Percentiles rank a stretch among this genome's conserved stretches.
Conservation (phyloP, 2,888 invertebrate species). For the Phrixothrix hirtus region DNA sequence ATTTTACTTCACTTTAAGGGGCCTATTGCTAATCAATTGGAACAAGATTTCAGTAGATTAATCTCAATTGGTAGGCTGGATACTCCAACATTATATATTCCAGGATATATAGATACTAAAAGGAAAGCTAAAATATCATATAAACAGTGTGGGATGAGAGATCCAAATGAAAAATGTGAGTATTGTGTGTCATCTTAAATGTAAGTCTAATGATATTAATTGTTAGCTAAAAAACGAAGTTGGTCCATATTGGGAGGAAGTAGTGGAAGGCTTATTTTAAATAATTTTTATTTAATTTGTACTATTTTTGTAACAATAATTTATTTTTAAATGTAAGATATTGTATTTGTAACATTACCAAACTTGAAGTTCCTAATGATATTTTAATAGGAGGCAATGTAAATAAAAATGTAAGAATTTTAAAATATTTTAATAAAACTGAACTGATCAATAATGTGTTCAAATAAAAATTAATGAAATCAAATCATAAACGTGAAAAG, state of each 20-base stretch:
- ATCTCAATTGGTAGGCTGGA: slow-evolving; percentile 75
- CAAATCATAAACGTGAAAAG: too few relatives aligned
- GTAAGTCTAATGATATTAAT: too few relatives aligned
- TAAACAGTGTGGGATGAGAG: slow-evolving; percentile 74
- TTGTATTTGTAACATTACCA: neutral
- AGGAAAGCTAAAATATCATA: slow-evolving; percentile 73
- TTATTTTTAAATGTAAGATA: slow-evolving; percentile 1
- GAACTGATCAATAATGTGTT: too few relatives aligned
- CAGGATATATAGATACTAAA: slow-evolving; percentile 73
- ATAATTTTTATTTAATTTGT: neutral
- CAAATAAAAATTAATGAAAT: too few relatives aligned
- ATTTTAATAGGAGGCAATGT: neutral
- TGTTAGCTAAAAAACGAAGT: neutral
- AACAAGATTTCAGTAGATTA: slow-evolving; percentile 77
- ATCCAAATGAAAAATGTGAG: slow-evolving; percentile 69
- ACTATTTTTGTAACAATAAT: neutral
- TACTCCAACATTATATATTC: slow-evolving; percentile 75
- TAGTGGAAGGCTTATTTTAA: neutral
- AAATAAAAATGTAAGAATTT: neutral
- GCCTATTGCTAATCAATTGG: slow-evolving; percentile 76
- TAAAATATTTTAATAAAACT: too few relatives aligned
- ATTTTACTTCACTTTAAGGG: slow-evolving; percentile 85
- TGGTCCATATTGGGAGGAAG: neutral
- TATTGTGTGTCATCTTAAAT: neutral
- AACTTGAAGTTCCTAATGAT: neutral